Percentiles rank a stretch among this genome's conserved stretches.
These are phyloP conservation scores for Oxyura jamaicensis DNA, from an alignment of 2,113 vertebrate genomes.

Conservation along the genomic window DNA sequence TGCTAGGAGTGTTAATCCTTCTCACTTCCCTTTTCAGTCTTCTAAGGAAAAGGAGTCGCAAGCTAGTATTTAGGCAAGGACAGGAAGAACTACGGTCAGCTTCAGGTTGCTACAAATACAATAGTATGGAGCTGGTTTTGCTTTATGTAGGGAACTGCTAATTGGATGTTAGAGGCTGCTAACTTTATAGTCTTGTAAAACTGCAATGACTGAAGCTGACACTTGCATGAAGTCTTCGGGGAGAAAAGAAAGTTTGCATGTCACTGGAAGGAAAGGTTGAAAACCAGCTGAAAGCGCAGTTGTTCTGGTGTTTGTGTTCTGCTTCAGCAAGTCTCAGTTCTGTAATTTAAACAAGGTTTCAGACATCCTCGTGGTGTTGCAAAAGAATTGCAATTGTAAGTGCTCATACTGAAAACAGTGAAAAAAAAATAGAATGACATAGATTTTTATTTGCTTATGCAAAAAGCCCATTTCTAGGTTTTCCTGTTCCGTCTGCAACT, in stretches of 20 bases:
- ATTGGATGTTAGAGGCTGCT: conserved; percentile 69
- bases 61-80: background rate
- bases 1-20: background rate
- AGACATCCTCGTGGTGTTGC: background rate
- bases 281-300: background rate
- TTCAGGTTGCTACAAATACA: conserved; percentile 26
- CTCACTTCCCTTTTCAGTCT: background rate
- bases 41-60: background rate
- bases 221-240: background rate
- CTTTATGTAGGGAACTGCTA: conserved; percentile 65
- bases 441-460: background rate
- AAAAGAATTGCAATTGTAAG: background rate
- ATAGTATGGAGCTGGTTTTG: conserved; percentile 40
- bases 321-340: background rate
- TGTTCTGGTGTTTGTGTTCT: background rate
- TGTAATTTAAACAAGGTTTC: background rate
- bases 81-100: background rate
- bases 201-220: background rate
- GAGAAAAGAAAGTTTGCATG: background rate
- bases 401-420: background rate
- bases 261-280: background rate
- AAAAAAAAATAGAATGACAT: background rate
- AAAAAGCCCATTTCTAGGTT: background rate
- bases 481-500: background rate
- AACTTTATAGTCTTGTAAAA: conserved; percentile 76